phyloP scores from a whole-genome alignment of 2,797 vertebrate genomes.

The Cetoscarus ocellatus region DNA sequence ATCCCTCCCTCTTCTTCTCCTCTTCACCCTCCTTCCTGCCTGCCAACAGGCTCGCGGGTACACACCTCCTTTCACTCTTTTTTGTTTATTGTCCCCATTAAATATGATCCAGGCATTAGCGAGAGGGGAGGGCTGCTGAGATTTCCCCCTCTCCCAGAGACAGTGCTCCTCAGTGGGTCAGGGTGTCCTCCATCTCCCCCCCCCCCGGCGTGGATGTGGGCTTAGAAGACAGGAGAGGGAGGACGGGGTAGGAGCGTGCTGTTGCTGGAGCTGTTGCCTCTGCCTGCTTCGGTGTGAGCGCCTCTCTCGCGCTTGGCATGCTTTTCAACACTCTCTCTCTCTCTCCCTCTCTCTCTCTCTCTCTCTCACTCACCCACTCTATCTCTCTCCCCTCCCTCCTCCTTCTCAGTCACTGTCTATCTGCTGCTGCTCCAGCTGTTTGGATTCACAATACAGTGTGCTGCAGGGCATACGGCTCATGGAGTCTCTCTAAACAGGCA shows the following conservation, averaged over 20 bases:
- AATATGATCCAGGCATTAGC: constrained; percentile 44
- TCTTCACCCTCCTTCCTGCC: constrained; percentile 38
- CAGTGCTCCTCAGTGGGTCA: constrained; percentile 58
- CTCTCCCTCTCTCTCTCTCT: constrained; percentile 32
- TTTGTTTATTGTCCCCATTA: constrained; percentile 39
- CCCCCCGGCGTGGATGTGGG: constrained; percentile 48
- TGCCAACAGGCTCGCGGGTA: constrained; percentile 37
- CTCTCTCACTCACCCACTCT: constrained; percentile 37
- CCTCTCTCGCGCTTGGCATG: constrained; percentile 67
- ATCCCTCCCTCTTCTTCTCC: constrained; percentile 31
- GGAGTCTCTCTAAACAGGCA: constrained; percentile 68
- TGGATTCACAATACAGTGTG: constrained; percentile 72
- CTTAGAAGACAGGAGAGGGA: constrained; percentile 58
- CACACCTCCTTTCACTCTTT: constrained; percentile 63
- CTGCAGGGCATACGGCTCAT: constrained; percentile 60
- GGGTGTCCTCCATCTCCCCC: constrained; percentile 60
- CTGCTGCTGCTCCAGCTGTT: constrained; percentile 73
- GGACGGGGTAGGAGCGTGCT: constrained; percentile 64
- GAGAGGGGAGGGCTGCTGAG: constrained; percentile 14
- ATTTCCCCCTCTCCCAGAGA: constrained; percentile 38
- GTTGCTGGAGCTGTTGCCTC: constrained; percentile 73
- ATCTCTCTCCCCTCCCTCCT: constrained; percentile 33
- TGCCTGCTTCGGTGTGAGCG: constrained; percentile 68
- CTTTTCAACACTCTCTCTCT: constrained; percentile 62
- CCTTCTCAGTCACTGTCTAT: constrained; percentile 67